phyloP scores from a whole-genome alignment of 1,140 invertebrate genomes.

The Cotesia glomerata region DNA sequence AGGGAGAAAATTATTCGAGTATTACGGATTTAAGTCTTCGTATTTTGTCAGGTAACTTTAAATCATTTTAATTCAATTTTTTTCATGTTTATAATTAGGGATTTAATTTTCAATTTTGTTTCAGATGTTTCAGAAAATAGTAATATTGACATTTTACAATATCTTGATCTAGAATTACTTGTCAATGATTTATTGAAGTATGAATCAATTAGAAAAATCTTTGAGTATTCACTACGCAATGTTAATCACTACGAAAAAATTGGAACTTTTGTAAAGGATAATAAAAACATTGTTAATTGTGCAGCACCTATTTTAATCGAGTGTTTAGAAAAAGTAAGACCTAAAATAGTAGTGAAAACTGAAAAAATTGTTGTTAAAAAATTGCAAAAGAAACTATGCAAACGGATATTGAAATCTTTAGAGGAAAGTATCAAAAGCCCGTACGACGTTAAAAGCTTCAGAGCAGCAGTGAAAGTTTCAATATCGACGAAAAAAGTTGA shows the following conservation, averaged over 20 bases:
- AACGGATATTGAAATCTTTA: constrained; percentile 33
- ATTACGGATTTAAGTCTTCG: constrained; percentile 37
- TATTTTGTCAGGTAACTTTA: constrained; percentile 42
- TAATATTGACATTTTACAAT: constrained; percentile 38
- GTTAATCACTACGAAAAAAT: constrained; percentile 32
- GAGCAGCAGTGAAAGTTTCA: constrained; percentile 34
- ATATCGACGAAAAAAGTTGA: constrained; percentile 27
- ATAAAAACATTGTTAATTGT: neutral
- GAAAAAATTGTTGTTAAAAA: constrained; percentile 40
- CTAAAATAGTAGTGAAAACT: constrained; percentile 31
- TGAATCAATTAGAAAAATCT: constrained; percentile 30
- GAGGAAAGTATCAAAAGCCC: constrained; percentile 20
- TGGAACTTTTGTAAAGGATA: constrained; percentile 33
- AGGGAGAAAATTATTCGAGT: constrained; percentile 30
- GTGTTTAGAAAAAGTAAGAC: constrained; percentile 36
- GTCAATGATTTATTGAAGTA: constrained; percentile 34
- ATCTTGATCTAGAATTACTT: constrained; percentile 35
- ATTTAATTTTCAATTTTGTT: constrained; percentile 23
- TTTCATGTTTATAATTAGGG: too few relatives aligned
- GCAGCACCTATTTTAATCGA: constrained; percentile 34
- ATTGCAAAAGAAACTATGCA: constrained; percentile 35
- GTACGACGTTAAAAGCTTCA: constrained; percentile 37
- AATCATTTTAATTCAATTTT: too few relatives aligned
- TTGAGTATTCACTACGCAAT: constrained; percentile 38
- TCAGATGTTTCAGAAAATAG: constrained; percentile 39